A percentile compares a stretch with the other conserved stretches of the same genome.
Conservation (phyloP, 2,797 vertebrate species). For the Merluccius polli region DNA sequence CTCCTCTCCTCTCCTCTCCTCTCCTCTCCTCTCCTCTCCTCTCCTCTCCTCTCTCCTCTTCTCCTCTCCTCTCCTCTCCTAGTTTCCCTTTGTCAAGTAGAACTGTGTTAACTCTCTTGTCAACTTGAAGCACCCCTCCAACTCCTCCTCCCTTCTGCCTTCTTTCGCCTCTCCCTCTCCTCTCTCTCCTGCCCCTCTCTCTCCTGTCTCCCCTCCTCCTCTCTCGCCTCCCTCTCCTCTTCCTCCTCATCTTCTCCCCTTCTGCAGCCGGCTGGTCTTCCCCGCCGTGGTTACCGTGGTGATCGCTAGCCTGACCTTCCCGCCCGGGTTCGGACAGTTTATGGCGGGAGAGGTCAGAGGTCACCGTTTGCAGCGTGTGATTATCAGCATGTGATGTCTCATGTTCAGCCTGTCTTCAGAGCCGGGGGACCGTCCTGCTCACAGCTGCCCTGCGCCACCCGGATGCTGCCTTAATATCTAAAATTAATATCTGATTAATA, state of each 20-base stretch:
- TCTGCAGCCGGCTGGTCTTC: constrained; percentile 81
- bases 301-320: constrained; percentile 88
- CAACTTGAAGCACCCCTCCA: neutral
- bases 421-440: no score
- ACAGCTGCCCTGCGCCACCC: no score
- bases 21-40: neutral
- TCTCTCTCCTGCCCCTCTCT: neutral
- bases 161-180: no score
- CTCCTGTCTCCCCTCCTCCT: no score
- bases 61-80: neutral
- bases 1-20: neutral
- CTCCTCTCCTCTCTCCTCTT: no score
- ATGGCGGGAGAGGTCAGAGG: constrained; percentile 92
- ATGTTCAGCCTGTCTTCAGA: no score
- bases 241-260: neutral
- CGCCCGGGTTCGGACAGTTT: constrained; percentile 91
- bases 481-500: no score
- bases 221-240: no score
- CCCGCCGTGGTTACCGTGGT: constrained; percentile 85
- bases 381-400: no score
- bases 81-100: neutral
- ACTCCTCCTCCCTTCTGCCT: neutral
- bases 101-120: no score
- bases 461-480: no score
- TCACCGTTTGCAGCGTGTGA: neutral